Conservation (phyloP, 2,888 invertebrate species). For the Pristionchus exspectatus region DNA sequence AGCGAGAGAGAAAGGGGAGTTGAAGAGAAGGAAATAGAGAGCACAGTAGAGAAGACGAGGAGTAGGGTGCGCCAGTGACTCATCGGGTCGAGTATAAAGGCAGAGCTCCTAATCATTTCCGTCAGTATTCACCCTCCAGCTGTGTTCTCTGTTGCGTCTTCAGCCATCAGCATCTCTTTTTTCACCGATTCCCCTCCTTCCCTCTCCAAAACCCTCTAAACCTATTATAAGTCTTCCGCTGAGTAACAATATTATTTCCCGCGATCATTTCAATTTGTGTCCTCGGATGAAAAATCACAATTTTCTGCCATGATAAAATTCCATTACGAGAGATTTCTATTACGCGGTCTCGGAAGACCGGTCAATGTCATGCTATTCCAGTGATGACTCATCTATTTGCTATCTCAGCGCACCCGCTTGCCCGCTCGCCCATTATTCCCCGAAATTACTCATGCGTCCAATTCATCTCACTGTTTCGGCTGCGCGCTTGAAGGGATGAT, state of each 20-base stretch:
- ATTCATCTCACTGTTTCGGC: not conserved
- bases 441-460: not conserved
- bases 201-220: no score
- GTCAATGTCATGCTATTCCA: not conserved
- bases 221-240: no score
- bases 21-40: not conserved
- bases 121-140: not conserved
- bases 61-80: not conserved
- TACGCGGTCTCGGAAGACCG: not conserved
- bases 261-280: no score
- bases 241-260: no score
- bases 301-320: no score
- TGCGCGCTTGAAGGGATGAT: not conserved
- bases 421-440: constrained; percentile 2
- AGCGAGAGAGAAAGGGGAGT: not conserved
- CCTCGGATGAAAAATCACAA: no score
- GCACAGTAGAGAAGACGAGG: not conserved
- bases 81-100: not conserved
- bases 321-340: no score
- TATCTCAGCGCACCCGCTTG: not conserved
- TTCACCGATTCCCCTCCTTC: not conserved
- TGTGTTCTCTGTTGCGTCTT: not conserved
- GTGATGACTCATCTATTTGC: not conserved
- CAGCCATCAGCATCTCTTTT: not conserved
- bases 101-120: not conserved